Evolutionary conservation across 35 echinoderm and acorn worm genomes (phyloP), one percentile per base, ranked within the genome.

Genomic region (Eucidaris tribuloides): DNA sequence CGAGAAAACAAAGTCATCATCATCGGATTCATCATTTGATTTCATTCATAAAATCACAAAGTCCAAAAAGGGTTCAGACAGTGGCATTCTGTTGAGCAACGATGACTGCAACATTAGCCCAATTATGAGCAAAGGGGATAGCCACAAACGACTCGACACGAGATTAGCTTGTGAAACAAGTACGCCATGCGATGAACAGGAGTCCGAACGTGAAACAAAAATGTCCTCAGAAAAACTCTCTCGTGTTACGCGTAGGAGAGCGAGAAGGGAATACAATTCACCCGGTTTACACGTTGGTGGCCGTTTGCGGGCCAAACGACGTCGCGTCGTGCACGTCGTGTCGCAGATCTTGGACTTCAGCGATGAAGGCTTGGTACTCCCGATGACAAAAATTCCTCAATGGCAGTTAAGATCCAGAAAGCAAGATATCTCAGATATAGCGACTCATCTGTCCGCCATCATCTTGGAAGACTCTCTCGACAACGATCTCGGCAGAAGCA

Each of bases 21-120:
- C 68, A 74, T 18, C 68, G 14, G 40, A 74, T 74, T 22, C 41
- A 24, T 74, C 68, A 17, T 74, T 74, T 74, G 68, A 74, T 44
- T 2, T 74, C 35, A 74, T 74, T 22, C 44, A n/a, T 32, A 44
- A 74, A 2, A 42, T 74, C 14, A 44, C 68, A 20, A 13, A 74
- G 44, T 1, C 38, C 11, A 74, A 74, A 40, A 44, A 43, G 37
- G 37, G 35, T 0, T 1, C 28, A 13, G n/a, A n/a, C n/a, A n/a
- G n/a, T n/a, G n/a, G n/a, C n/a, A 68, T 0, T 25, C 20, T 18
- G 4, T 68, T n/a, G 15, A 44, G 35, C 14, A 44, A 36, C 23
- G 20, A 36, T 74, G 68, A 74, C 44, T n/a, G 40, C n/a, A 40
- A n/a, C 5, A 41, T 19, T 40, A 74, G 68, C 23, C 68, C 68